Conservation (phyloP, 2,797 vertebrate species). For the Ataeniobius toweri region DNA sequence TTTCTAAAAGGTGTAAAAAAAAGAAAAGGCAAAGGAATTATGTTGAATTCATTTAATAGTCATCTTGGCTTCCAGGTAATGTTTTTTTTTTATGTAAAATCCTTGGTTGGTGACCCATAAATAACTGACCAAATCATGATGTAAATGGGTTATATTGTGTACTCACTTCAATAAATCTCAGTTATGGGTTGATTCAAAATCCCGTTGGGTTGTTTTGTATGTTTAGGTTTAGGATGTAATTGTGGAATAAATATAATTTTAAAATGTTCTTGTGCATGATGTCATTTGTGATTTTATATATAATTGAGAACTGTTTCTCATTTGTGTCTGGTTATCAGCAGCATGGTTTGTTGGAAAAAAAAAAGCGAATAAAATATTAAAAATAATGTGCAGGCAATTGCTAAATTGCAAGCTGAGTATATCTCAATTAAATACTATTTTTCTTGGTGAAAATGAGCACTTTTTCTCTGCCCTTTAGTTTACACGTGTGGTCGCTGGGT, state of each 20-base stretch:
- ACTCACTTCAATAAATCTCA: not conserved
- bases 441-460: not conserved
- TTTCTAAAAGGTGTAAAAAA: not conserved
- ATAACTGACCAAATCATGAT: not conserved
- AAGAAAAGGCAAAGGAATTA: not conserved
- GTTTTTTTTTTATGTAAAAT: constrained; percentile 3
- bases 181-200: constrained; percentile 6
- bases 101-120: not conserved
- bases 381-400: not conserved
- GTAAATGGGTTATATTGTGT: not conserved
- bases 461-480: not conserved
- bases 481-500: constrained; percentile 24
- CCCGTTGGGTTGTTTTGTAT: constrained; percentile 43
- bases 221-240: constrained; percentile 32
- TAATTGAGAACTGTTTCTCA: too few species aligned
- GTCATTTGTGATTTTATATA: too few species aligned
- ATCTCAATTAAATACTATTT: not conserved
- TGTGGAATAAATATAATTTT: constrained; percentile 59
- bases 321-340: too few species aligned
- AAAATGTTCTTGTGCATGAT: constrained; percentile 20
- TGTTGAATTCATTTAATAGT: constrained; percentile 3
- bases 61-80: constrained; percentile 20
- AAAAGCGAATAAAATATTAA: not conserved
- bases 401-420: not conserved
- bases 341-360: too few species aligned